phyloP scores from a whole-genome alignment of 2,888 invertebrate species.

The Drosophila mimica region DNA sequence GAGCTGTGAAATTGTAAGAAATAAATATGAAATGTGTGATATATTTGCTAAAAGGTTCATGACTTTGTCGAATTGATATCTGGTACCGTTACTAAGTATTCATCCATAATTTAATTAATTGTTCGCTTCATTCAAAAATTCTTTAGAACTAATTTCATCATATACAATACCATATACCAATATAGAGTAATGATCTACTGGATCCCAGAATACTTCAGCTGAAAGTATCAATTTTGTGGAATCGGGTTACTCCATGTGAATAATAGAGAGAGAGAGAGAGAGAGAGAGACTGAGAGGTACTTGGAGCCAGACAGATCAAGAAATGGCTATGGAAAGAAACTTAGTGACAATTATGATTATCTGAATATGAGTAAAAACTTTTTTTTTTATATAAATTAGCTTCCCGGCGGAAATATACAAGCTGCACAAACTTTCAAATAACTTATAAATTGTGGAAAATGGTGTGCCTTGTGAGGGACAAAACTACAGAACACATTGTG shows the following conservation, averaged over 20 bases:
- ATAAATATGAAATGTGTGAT: background rate
- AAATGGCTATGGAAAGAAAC: background rate
- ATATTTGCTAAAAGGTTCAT: background rate
- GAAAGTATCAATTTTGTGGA: background rate
- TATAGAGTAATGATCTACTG: background rate
- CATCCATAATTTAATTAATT: background rate
- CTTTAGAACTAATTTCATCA: background rate
- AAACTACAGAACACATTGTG: background rate
- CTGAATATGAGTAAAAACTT: background rate
- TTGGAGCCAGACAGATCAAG: no score
- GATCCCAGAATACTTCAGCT: background rate
- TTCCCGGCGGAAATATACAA: background rate
- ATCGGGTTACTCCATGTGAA: background rate
- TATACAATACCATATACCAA: background rate
- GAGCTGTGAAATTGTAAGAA: background rate
- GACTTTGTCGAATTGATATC: background rate
- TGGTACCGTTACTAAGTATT: background rate
- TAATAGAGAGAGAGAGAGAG: background rate
- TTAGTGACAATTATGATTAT: background rate
- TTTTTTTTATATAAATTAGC: background rate
- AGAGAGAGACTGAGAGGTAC: background rate
- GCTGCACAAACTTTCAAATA: background rate
- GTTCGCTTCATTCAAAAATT: no score
- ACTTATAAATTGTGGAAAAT: background rate
- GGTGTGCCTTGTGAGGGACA: background rate